Percentiles rank a stretch among this genome's conserved stretches.
Evolutionary conservation across 2,888 invertebrate genomes (phyloP).

Genomic region (Amiota minor): DNA sequence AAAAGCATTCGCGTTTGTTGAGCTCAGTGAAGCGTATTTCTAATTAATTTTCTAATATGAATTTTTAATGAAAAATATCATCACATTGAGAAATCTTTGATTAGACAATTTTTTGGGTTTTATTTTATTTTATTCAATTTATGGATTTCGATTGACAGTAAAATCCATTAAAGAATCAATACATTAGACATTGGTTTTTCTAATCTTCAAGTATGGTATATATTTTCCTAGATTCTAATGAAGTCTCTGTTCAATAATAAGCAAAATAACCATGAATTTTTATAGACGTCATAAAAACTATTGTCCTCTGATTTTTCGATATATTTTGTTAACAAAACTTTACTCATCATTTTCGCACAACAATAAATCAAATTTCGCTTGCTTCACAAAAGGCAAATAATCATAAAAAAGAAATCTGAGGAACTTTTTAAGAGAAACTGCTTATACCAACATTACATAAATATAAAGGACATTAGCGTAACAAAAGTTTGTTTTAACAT

Average conservation of each 20-base stretch:
- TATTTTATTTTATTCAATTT: too few relatives aligned
- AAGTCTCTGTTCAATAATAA: too few relatives aligned
- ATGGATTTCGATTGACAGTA: too few relatives aligned
- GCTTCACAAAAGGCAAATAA: background rate
- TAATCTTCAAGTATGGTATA: too few relatives aligned
- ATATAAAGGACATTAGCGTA: constrained; percentile 59
- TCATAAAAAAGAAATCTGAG: background rate
- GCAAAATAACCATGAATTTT: too few relatives aligned
- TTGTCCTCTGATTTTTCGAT: too few relatives aligned
- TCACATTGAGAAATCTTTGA: too few relatives aligned
- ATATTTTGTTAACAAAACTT: background rate
- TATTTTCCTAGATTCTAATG: too few relatives aligned
- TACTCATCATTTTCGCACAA: constrained; percentile 15
- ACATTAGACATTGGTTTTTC: too few relatives aligned
- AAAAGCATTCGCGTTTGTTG: constrained; percentile 27
- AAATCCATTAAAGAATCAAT: too few relatives aligned
- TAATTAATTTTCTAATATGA: constrained; percentile 60
- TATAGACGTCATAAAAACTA: too few relatives aligned
- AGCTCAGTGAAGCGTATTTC: constrained; percentile 50
- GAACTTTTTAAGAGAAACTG: background rate
- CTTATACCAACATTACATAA: constrained; percentile 8
- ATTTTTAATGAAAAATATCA: constrained; percentile 37
- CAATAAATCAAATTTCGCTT: constrained; percentile 25
- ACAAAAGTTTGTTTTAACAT: constrained; percentile 46
- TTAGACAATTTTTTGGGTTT: too few relatives aligned